Conservation (phyloP, 2,797 vertebrate species). For the Platyrinchus mystaceus region DNA sequence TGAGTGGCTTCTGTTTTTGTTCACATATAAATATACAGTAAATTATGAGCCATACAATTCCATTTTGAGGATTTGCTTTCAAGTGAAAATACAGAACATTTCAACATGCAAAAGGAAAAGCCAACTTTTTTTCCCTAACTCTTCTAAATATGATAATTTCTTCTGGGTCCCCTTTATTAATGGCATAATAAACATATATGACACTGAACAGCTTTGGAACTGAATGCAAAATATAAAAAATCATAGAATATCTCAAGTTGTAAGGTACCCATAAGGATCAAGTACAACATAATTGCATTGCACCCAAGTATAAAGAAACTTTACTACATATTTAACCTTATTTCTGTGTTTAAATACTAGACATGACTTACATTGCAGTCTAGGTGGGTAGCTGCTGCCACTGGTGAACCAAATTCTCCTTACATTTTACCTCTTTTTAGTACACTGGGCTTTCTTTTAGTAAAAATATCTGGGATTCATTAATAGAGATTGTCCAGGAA, state of each 20-base stretch:
- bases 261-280: neutral
- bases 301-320: neutral
- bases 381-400: neutral
- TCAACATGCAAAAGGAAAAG: neutral
- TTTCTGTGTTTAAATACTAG: neutral
- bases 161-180: neutral
- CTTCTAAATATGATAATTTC: neutral
- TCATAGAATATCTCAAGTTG: neutral
- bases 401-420: neutral
- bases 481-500: slow-evolving; percentile 15
- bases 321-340: neutral
- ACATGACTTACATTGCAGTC: neutral
- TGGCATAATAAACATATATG: neutral
- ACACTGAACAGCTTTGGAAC: neutral
- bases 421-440: neutral
- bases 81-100: neutral
- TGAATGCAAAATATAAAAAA: neutral
- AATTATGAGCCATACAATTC: neutral
- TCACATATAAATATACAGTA: neutral
- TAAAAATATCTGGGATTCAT: slow-evolving; percentile 24
- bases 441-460: neutral
- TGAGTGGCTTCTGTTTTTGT: neutral
- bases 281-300: neutral
- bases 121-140: accelerated
- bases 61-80: neutral